phyloP scores from a whole-genome alignment of 2,797 vertebrate genomes.

The Okamejei kenojei region DNA sequence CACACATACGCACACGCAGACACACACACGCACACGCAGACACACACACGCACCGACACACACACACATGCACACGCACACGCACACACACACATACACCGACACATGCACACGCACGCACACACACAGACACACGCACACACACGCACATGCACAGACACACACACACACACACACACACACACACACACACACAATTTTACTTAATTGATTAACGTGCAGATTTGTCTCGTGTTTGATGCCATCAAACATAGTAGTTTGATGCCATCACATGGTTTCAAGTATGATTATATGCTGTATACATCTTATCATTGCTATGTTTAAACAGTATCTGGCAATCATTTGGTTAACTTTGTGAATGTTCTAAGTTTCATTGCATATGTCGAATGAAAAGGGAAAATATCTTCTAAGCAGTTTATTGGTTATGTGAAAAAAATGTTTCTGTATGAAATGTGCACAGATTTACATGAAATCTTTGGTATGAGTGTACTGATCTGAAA shows the following conservation, averaged over 20 bases:
- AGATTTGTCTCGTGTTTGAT: neutral
- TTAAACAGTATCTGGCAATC: neutral
- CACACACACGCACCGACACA: too few relatives aligned
- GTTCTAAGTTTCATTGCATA: neutral
- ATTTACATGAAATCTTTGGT: neutral
- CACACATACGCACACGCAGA: too few relatives aligned
- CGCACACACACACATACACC: too few relatives aligned
- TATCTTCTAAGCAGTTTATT: neutral
- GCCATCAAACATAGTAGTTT: neutral
- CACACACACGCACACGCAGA: too few relatives aligned
- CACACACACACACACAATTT: too few relatives aligned
- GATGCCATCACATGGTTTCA: neutral
- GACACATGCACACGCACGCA: too few relatives aligned
- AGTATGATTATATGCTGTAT: neutral
- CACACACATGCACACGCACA: too few relatives aligned
- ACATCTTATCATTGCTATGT: neutral
- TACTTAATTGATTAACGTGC: neutral
- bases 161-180: too few relatives aligned
- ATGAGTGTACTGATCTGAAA: neutral
- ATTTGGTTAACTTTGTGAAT: neutral
- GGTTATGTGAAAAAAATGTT: neutral
- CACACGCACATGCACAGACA: too few relatives aligned
- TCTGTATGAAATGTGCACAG: neutral
- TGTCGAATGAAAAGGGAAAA: neutral
- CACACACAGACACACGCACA: too few relatives aligned